Base-by-base conservation (phyloP, 2,888 invertebrate genomes). In the Himalopsyche anomala region DNA sequence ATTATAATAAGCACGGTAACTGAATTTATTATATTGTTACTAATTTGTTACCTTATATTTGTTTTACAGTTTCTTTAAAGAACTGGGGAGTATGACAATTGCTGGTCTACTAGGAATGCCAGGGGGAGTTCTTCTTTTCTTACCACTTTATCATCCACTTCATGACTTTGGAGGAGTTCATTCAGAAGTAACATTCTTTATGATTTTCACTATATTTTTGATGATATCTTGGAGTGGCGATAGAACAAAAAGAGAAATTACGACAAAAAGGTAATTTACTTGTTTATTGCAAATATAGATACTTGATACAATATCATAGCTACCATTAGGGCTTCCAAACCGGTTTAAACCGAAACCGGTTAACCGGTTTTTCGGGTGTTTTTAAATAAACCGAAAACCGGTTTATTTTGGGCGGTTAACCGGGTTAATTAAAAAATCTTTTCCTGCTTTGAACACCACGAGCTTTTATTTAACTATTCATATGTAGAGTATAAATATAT, bases 101-200 rank as follows among this genome's bases (percentile, higher is more conserved):
- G 93, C 96, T 0, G 94, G 94, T 0, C 89, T 95, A 5, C 91
- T 96, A 83, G 95, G 96, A 38, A 95, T 96, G 94, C 95, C 96
- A 4, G 94, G 95, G 0, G 96, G 97, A 0, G 94, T 96, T 0
- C 90, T 96, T 4, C 91, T 96, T 90, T 97, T 97, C 90, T 91
- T 96, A 17, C 94, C 95, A 0, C 91, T 96, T 88, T 97, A 97
- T 91, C 97, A 97, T 89, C 95, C 96, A 0, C 92, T 97, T 0
- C 97, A 97, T 90, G 97, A 97, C 90, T 90, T 94, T 17, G 92
- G 91, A 89, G 92, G 94, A 28, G 93, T 97, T 55, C 96, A 96
- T 90, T 94, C 96, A 0, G 96, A 96, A 92, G 94, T 96, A 38
- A 95, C 96, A 5, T 95, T 95, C 90, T 94, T 96, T 90, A 90